phyloP scores from a whole-genome alignment of 2,888 invertebrate species.

The Tenthredo mesomela region DNA sequence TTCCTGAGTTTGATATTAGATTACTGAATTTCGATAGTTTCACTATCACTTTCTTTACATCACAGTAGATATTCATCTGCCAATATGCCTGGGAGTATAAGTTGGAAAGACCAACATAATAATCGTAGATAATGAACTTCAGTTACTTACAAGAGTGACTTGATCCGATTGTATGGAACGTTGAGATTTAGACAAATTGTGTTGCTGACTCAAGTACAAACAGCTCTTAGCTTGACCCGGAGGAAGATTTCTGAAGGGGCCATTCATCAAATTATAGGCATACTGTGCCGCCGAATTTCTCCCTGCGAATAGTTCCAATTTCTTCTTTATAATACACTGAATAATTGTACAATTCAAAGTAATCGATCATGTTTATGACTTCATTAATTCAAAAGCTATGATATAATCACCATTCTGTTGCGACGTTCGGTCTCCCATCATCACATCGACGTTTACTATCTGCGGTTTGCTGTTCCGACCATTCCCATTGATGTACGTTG shows the following conservation, averaged over 20 bases:
- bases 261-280: slow-evolving; percentile 67
- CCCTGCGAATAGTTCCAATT: slow-evolving; percentile 51
- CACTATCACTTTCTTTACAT: not conserved
- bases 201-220: slow-evolving; percentile 68
- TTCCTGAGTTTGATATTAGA: not conserved
- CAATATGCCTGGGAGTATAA: not conserved
- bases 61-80: not conserved
- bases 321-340: not conserved
- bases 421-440: slow-evolving; percentile 53
- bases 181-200: slow-evolving; percentile 70
- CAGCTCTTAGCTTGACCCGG: slow-evolving; percentile 71
- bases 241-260: slow-evolving; percentile 64
- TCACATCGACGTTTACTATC: slow-evolving; percentile 55
- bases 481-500: slow-evolving; percentile 58
- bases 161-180: slow-evolving; percentile 73
- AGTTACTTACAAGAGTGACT: slow-evolving; percentile 67
- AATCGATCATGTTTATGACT: not conserved
- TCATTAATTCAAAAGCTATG: not conserved
- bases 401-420: slow-evolving; percentile 55
- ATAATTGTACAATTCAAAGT: not conserved
- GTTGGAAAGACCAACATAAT: not conserved
- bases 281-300: slow-evolving; percentile 67
- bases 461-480: slow-evolving; percentile 58
- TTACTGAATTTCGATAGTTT: not conserved
- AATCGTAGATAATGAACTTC: not conserved